Conservation (phyloP, 2,888 invertebrate genomes). For the Noctua janthe region DNA sequence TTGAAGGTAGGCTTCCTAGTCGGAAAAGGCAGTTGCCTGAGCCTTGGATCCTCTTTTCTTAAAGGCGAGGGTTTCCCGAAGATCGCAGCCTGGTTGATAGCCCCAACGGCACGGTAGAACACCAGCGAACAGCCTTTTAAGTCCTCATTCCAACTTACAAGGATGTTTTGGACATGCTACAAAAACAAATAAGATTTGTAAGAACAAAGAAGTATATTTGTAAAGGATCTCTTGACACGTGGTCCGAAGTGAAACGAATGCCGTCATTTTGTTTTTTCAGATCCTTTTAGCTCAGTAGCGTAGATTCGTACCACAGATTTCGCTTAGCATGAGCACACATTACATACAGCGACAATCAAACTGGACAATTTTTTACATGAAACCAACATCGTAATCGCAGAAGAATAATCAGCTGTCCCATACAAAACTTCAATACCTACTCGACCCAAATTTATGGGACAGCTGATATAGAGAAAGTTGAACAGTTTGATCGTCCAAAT, state of each 20-base stretch:
- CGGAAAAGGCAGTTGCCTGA: slow-evolving; percentile 94
- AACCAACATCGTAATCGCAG: not conserved
- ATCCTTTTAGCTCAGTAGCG: not conserved
- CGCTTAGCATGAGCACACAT: not conserved
- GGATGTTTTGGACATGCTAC: slow-evolving; percentile 94
- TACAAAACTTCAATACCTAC: not conserved
- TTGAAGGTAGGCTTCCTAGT: slow-evolving; percentile 95
- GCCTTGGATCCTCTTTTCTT: slow-evolving; percentile 90
- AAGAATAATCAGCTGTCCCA: not conserved
- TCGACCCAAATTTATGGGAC: not conserved
- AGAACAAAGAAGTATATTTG: not conserved
- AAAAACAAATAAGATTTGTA: slow-evolving; percentile 63
- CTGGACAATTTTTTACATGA: not conserved
- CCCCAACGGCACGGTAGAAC: slow-evolving; percentile 94
- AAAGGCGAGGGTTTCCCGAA: slow-evolving; percentile 94
- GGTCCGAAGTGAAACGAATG: not conserved
- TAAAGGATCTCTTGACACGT: not conserved
- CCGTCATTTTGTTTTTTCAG: not conserved
- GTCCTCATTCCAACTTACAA: slow-evolving; percentile 92
- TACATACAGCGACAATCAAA: not conserved
- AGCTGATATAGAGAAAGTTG: not conserved
- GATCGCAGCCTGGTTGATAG: slow-evolving; percentile 92
- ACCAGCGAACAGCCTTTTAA: slow-evolving; percentile 93
- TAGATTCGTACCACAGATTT: not conserved
- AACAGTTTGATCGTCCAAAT: not conserved